These are phyloP conservation scores for Euglossa dilemma DNA, from an alignment of 1,140 invertebrate genomes.

Conservation along the genomic window DNA sequence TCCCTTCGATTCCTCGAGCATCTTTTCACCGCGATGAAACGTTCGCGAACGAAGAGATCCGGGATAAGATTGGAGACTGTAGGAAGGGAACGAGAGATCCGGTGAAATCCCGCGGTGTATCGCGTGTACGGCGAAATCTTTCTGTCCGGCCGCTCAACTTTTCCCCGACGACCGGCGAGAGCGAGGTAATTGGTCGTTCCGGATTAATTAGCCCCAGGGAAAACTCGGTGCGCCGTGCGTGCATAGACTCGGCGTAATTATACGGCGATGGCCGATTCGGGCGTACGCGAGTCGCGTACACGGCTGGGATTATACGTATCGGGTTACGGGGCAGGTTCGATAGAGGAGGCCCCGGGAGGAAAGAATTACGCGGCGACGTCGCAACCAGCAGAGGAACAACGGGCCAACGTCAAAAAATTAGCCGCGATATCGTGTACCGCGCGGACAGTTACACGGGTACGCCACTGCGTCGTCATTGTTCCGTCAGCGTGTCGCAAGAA, in stretches of 20 bases:
- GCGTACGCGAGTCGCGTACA: not conserved
- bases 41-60: not conserved
- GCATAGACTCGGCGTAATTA: not conserved
- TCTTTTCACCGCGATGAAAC: not conserved
- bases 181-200: slow-evolving; percentile 22
- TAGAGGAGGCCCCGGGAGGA: not conserved
- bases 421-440: not conserved
- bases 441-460: slow-evolving; percentile 31
- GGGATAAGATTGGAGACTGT: not conserved
- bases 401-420: not conserved
- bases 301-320: not conserved
- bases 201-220: slow-evolving; percentile 27
- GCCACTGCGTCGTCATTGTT: slow-evolving; percentile 21
- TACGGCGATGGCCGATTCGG: not conserved
- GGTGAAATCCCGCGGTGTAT: not conserved
- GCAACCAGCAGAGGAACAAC: not conserved
- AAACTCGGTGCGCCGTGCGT: slow-evolving; percentile 9
- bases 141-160: slow-evolving; percentile 14
- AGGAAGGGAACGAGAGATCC: not conserved
- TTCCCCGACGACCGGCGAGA: slow-evolving; percentile 6
- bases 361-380: not conserved
- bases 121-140: slow-evolving; percentile 24
- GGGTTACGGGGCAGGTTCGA: not conserved
- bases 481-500: slow-evolving; percentile 15
- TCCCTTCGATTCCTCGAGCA: too few species aligned